Evolutionary conservation across 2,113 vertebrate species (phyloP).

Genomic region (Dipodomys spectabilis): DNA sequence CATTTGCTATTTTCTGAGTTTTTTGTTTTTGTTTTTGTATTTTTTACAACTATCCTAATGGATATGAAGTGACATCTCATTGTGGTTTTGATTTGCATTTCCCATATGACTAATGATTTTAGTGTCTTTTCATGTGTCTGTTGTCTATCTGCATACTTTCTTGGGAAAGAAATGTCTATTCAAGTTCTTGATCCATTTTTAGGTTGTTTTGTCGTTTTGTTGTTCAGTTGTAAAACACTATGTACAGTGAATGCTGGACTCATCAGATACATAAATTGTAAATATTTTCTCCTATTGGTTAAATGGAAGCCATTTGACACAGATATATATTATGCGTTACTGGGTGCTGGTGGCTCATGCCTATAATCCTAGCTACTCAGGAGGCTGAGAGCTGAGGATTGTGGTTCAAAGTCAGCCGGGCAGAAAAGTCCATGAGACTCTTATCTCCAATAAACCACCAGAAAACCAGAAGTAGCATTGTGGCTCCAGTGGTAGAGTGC

Average conservation of each 20-base stretch:
- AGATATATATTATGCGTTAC: no score
- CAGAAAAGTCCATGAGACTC: no score
- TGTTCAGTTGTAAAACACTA: background rate
- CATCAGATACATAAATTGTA: background rate
- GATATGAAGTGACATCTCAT: conserved; percentile 52
- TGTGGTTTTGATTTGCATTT: conserved; percentile 68
- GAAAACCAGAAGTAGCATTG: no score
- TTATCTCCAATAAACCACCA: no score
- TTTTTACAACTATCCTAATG: background rate
- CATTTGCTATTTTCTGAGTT: background rate
- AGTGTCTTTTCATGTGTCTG: conserved; percentile 17
- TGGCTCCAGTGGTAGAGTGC: no score
- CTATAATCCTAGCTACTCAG: no score
- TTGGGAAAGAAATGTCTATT: conserved; percentile 16
- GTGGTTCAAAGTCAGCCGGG: no score
- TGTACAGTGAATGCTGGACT: background rate
- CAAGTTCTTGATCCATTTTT: conserved; percentile 1
- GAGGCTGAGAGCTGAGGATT: no score
- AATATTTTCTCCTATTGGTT: conserved; percentile 32
- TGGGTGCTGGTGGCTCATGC: no score
- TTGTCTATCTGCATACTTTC: conserved; percentile 36
- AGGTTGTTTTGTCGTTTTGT: conserved; percentile 35
- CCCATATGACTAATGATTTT: conserved; percentile 57
- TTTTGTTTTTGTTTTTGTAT: background rate
- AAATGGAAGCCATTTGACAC: background rate